Evolutionary conservation across 2,113 vertebrate species (phyloP), one percentile per base, ranked within the genome.

Genomic region (Bufo gargarizans): DNA sequence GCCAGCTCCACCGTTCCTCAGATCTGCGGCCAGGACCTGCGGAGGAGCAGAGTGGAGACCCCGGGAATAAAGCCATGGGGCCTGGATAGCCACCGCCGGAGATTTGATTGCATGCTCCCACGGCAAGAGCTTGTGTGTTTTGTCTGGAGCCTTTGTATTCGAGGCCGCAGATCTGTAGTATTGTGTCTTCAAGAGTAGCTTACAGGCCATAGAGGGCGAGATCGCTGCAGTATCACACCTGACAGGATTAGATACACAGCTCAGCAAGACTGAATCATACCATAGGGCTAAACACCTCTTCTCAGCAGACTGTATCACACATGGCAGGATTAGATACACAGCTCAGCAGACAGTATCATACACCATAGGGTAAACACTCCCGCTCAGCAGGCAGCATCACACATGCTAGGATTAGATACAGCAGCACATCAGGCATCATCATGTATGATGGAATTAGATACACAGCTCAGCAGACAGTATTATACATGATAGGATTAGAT

Each of bases 1-100:
- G 90, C 92, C 53, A 13, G 10, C 56, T 82, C 12, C 80, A 89
- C 88, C 92, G 93, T 91, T 90, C 90, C 93, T 95, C 89, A 94
- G 92, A 95, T 95, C 91, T 88, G 83, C 9, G 92, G 93, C 92
- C 92, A 94, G 92, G 91, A 33, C 33, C 33, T 33, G 33, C 1
- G 33, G 33, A 33, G 33, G 33, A 33, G 33, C 56, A 55, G 49
- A 49, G 14, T 33, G 1, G 33, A 33, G 33, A 33, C 49, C 49
- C 19, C 61, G 20, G 17, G 17, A 80, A 61, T 43, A 56, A 2
- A 33, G 53, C n/a, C n/a, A 58, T 58, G 4, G 78, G 22, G 55
- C 50, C 11, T 20, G 4, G 19, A n/a, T n/a, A 7, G 3, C 61
- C 61, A 7, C 61, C 61, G 0, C 58, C 7, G 59, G 14, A 43